Base-by-base conservation (phyloP, 2,888 invertebrate species). In the Pterobdella sp. region DNA sequence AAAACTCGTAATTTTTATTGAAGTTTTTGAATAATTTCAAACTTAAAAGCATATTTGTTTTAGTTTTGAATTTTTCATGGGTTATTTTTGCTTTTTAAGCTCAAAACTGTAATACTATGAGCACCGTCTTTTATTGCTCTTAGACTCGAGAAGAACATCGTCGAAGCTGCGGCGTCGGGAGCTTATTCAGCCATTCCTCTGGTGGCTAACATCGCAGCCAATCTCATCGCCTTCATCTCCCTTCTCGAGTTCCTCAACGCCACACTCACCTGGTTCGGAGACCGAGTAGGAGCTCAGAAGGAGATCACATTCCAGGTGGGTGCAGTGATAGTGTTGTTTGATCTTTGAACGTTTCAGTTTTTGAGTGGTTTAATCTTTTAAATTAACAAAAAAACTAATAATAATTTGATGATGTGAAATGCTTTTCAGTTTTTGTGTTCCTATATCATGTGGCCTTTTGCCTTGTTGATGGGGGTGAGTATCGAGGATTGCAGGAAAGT, bases 111-210 rank as follows among this genome's bases (percentile, higher is more conserved):
- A 64, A 64, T 22, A 29, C 26, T 14, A 64, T 18, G 14, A 7
- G 22, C n/a, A 26, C 4, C 31, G 14, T 68, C 29, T 10, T 10
- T 14, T 42, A 18, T 60, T 56, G 3, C 77, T 32, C 82, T 26
- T 72, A 94, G 93, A 69, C 86, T 90, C 78, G 92, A 93, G 81
- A 87, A 88, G 0, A 94, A 93, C 72, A 87, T 91, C 0, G 84
- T 97, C 35, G 94, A 96, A 79, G 96, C 96, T 0, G 94, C 94
- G 0, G 89, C 91, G 0, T 90, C 91, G 79, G 97, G 97, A 0
- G 94, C 94, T 0, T 86, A 88, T 14, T 88, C 89, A 79, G 93
- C 91, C 0, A 89, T 93, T 1, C 86, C 88, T 0, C 86, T 97
- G 1, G 88, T 95, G 14, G 86, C 91, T 10, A 92, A 92, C 77